Evolutionary conservation across 1,140 invertebrate genomes (phyloP).

Genomic region (Harlomillsia oculata): DNA sequence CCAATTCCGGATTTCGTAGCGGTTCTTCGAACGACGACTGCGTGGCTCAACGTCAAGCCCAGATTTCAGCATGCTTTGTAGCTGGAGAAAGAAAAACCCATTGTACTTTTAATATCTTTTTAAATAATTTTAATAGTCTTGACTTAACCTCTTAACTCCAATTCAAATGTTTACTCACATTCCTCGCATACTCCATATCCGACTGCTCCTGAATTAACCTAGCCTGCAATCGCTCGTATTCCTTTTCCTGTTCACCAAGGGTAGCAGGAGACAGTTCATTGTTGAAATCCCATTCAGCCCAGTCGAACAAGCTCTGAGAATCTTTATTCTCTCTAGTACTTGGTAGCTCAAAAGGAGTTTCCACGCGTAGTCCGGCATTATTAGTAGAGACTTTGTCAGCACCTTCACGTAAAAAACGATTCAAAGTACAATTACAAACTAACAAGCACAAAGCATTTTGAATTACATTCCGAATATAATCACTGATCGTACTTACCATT

Average conservation of each 20-base stretch:
- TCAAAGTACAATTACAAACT: too few species aligned
- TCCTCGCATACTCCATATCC: not conserved
- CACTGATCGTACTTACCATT: too few species aligned
- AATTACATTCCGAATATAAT: too few species aligned
- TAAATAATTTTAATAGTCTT: slow-evolving; percentile 6
- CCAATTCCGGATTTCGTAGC: slow-evolving; percentile 17
- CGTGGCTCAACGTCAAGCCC: not conserved
- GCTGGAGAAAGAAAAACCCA: not conserved
- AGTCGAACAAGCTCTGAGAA: too few species aligned
- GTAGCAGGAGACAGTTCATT: too few species aligned
- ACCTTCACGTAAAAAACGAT: too few species aligned
- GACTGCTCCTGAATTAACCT: not conserved
- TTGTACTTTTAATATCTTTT: not conserved
- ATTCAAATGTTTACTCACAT: not conserved
- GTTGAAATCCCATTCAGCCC: too few species aligned
- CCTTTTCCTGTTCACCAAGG: not conserved
- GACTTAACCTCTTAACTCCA: slow-evolving; percentile 13
- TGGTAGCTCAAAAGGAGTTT: too few species aligned
- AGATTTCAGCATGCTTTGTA: slow-evolving; percentile 8
- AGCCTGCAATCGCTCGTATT: not conserved
- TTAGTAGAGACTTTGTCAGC: too few species aligned
- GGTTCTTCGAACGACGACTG: not conserved
- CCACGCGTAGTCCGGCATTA: too few species aligned
- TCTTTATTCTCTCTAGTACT: too few species aligned
- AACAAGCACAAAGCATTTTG: too few species aligned